Evolutionary conservation across 2,888 invertebrate genomes (phyloP).

Genomic region (Cosmia pyralina): DNA sequence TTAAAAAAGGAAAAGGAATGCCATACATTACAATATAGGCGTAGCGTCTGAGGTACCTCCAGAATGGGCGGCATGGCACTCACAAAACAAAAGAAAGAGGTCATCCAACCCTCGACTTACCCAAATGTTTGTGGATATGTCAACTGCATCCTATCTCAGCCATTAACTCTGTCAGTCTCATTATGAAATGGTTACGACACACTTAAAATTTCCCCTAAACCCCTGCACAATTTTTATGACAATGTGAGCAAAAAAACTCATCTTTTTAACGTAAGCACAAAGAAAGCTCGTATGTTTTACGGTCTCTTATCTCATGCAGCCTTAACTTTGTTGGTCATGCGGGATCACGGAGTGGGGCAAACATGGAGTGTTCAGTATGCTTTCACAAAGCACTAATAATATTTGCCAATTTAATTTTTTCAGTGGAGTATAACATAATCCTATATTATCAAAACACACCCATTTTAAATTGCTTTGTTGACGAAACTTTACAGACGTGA

Average conservation of each 20-base stretch:
- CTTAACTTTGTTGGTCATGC: constrained; percentile 78
- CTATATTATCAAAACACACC: background rate
- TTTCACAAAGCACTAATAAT: background rate
- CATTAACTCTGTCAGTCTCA: constrained; percentile 51
- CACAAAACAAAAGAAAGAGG: constrained; percentile 21
- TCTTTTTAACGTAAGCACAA: constrained; percentile 73
- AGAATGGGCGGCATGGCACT: background rate
- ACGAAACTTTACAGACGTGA: background rate
- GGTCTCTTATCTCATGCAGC: constrained; percentile 74
- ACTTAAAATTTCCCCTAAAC: constrained; percentile 36
- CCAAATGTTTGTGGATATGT: constrained; percentile 39
- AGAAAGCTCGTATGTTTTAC: constrained; percentile 81
- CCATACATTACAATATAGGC: background rate
- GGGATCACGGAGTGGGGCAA: constrained; percentile 62
- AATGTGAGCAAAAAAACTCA: constrained; percentile 59
- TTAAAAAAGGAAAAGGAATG: too few species aligned
- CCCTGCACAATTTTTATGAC: constrained; percentile 43
- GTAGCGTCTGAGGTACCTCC: background rate
- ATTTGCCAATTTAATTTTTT: too few species aligned
- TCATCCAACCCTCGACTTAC: constrained; percentile 17
- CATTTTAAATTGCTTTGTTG: background rate
- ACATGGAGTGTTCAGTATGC: constrained; percentile 21
- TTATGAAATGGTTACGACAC: constrained; percentile 30
- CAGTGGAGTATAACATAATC: too few species aligned
- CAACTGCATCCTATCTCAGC: constrained; percentile 55